Evolutionary conservation across 2,113 vertebrate species (phyloP).

Genomic region (Grallaria varia): DNA sequence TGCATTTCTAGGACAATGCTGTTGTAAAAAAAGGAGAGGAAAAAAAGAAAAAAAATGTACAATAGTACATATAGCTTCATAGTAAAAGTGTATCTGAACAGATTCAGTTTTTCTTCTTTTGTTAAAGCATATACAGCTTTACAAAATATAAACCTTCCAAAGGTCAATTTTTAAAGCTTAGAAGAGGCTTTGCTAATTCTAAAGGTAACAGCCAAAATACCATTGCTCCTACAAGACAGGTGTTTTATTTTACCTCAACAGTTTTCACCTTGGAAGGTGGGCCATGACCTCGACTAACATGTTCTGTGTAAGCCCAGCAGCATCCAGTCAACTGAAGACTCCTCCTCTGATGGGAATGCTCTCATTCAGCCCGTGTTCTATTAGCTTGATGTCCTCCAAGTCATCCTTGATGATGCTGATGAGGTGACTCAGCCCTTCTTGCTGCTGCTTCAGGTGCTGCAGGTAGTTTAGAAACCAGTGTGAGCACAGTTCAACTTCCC

Average conservation of each 20-base stretch:
- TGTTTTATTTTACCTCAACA: constrained; percentile 45
- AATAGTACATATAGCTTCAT: constrained; percentile 61
- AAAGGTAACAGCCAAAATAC: constrained; percentile 26
- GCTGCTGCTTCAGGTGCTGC: constrained; percentile 96
- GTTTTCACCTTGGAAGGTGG: constrained; percentile 61
- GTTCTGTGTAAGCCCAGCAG: neutral
- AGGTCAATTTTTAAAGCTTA: constrained; percentile 61
- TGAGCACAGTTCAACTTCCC: neutral
- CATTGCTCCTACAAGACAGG: neutral
- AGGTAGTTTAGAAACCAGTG: neutral
- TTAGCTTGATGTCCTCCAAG: constrained; percentile 93
- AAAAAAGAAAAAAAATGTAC: constrained; percentile 14
- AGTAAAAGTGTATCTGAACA: constrained; percentile 35
- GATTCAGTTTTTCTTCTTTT: constrained; percentile 46
- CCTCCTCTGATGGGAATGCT: constrained; percentile 86
- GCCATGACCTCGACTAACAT: neutral
- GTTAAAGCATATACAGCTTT: constrained; percentile 66
- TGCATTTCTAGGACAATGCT: constrained; percentile 28
- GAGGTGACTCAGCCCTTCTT: constrained; percentile 93
- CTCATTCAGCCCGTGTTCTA: constrained; percentile 91
- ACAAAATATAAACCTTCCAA: constrained; percentile 61
- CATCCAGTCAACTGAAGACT: constrained; percentile 82
- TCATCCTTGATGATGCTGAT: constrained; percentile 97
- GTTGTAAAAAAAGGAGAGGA: constrained; percentile 5
- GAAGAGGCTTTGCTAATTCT: constrained; percentile 58